Evolutionary conservation across 2,797 vertebrate genomes (phyloP), one percentile per base, ranked within the genome.

Genomic region (Lepus townsendii): DNA sequence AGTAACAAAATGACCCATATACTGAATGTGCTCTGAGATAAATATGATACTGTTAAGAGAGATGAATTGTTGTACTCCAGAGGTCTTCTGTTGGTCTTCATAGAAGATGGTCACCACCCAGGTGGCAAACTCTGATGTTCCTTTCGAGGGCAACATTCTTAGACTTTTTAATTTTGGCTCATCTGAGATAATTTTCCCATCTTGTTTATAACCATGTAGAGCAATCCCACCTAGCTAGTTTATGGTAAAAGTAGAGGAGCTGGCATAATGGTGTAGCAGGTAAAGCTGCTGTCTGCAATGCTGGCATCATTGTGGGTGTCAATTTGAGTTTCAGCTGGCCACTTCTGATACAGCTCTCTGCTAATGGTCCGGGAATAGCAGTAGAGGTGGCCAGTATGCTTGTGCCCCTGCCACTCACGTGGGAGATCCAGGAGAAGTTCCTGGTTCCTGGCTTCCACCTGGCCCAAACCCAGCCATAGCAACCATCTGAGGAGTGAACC

Each of bases 151-250:
- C 62, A 76, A 57, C 1, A 63, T 12, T 6, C 30, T 10, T 19
- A 20, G 32, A 52, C 7, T 26, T 77, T 77, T 77, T 66, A 77
- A 24, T 72, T 92, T 84, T 66, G 20, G 30, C 14, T 12, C 73
- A 32, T 86, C 42, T 90, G 71, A 92, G 73, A 86, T 76, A 38
- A 69, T 79, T 86, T 82, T 35, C 11, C 50, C 8, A 68, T 14
- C n/a, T 71, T 52, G 30, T 35, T 62, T 76, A 5, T 82, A 94
- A 30, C 30, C 2, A 19, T 35, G 22, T 16, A 22, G 6, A 90
- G 32, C 47, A 79, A 27, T 92, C 2, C 54, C 54, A 93, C 68
- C 57, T n/a, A 92, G 54, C n/a, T 86, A 50, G 66, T 63, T 96
- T 65, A 50, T 83, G 72, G 71, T 57, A 57, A 20, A 57, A 57